A percentile compares a stretch with the other conserved stretches of the same genome.
phyloP scores from a whole-genome alignment of 2,113 vertebrate species.

The Planiliza haematocheilus region DNA sequence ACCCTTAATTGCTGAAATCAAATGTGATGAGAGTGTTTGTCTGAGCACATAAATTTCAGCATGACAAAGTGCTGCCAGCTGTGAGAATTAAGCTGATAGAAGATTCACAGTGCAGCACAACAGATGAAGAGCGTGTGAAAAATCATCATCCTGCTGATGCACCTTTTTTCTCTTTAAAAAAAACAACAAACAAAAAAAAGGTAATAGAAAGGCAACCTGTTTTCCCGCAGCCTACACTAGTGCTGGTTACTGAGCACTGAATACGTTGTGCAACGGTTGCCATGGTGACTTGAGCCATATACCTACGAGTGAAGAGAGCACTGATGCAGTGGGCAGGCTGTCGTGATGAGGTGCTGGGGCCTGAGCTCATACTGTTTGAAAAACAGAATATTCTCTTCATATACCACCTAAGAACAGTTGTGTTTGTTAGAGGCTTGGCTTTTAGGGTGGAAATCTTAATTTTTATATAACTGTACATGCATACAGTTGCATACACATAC shows the following conservation, averaged over 20 bases:
- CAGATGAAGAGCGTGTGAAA: constrained; percentile 36
- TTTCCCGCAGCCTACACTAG: constrained; percentile 69
- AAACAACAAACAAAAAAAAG: constrained; percentile 51
- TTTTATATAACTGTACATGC: too few species aligned
- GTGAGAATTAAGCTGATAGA: constrained; percentile 39
- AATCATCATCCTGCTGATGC: constrained; percentile 43
- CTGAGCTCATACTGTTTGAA: constrained; percentile 59
- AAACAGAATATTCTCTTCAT: constrained; percentile 41
- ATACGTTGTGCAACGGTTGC: constrained; percentile 80
- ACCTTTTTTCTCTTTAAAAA: constrained; percentile 37
- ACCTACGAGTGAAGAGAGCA: constrained; percentile 79
- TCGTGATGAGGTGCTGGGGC: constrained; percentile 73
- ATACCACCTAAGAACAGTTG: background rate
- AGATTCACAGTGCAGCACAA: constrained; percentile 41
- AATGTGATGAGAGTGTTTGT: constrained; percentile 24
- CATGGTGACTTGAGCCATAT: constrained; percentile 81
- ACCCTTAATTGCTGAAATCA: constrained; percentile 41
- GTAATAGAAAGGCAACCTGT: constrained; percentile 68
- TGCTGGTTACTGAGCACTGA: constrained; percentile 71
- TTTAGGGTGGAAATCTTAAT: too few species aligned
- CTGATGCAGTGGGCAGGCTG: constrained; percentile 81
- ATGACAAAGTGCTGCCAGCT: constrained; percentile 27
- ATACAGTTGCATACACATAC: too few species aligned
- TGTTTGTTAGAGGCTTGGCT: background rate
- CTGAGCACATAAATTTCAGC: background rate